Base-by-base conservation (phyloP, 1,140 invertebrate genomes). In the Oscheius sp. region DNA sequence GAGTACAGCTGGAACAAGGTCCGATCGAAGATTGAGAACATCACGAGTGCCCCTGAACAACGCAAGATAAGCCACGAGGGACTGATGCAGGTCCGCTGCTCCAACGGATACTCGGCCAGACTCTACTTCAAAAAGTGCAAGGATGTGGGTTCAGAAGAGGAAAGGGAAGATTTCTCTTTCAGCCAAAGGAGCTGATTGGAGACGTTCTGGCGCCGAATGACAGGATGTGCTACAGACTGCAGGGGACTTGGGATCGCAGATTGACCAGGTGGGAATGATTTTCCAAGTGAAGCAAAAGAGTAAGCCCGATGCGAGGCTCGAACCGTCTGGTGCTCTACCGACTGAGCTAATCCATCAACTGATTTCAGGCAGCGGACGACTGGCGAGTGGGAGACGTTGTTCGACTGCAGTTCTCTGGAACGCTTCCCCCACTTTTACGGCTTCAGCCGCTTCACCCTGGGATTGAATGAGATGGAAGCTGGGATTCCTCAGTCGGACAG, bases 1-100 rank as follows among this genome's bases (percentile, higher is more conserved):
- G 75, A 77, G 20, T 77, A 77, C 70, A 26, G 18, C 34, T 77
- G 75, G 75, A 65, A 77, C 32, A 77, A 77, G 77, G 73, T 74
- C 28, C 3, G 35, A 32, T 68, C 78, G 1, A 79, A 36, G 4
- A 77, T 77, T 42, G 31, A 67, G 35, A 80, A 77, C 34, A 29
- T 77, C 0, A 55, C 55, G 18, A 45, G 71, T 2, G 35, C 32
- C 20, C 73, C 75, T 13, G 77, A 77, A 38, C 80, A 79, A 32
- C 38, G 75, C 23, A 18, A 28, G 15, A 23, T 77, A 13, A n/a
- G 55, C 26, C 66, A 79, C 45, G 77, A 79, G 36, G 75, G 75
- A 36, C 49, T 32, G 20, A 79, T 77, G 78, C 66, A 1, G 4
- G 38, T 77, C n/a, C 26, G 29, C 3, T 73, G 34, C 15, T 46